A percentile compares a stretch with the other conserved stretches of the same genome.
Evolutionary conservation across 1,140 invertebrate species (phyloP).

Genomic region (Aphelenchoides fujianensis): DNA sequence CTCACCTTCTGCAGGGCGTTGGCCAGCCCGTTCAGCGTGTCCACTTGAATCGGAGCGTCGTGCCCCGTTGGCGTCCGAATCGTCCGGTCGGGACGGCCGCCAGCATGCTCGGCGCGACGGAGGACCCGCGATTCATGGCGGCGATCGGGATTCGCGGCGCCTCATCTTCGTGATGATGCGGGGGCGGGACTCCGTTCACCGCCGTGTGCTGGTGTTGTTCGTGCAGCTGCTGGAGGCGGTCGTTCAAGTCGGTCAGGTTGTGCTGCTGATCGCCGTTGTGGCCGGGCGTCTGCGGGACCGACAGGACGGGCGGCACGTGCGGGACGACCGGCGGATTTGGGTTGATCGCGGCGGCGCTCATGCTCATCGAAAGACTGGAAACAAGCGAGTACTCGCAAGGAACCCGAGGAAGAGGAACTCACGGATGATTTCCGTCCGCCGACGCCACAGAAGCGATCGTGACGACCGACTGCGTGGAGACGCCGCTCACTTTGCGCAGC

Average conservation of each 20-base stretch:
- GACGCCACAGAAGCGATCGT: neutral
- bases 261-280: slow-evolving; percentile 26
- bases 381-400: neutral
- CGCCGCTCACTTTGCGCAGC: slow-evolving; percentile 42
- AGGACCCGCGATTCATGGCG: slow-evolving; percentile 22
- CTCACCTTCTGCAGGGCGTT: slow-evolving; percentile 50
- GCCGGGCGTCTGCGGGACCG: slow-evolving; percentile 31
- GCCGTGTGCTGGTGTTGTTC: slow-evolving; percentile 18
- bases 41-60: slow-evolving; percentile 38
- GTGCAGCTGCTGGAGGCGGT: slow-evolving; percentile 32
- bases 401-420: neutral
- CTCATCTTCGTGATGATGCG: slow-evolving; percentile 33
- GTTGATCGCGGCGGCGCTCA: neutral
- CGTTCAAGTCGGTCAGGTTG: slow-evolving; percentile 33
- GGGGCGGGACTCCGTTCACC: neutral
- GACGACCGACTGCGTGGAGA: slow-evolving; percentile 28
- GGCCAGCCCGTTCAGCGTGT: slow-evolving; percentile 51
- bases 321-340: neutral
- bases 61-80: neutral
- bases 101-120: slow-evolving; percentile 23
- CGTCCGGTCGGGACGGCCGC: neutral
- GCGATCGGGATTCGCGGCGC: neutral
- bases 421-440: slow-evolving; percentile 17
- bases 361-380: slow-evolving; percentile 8
- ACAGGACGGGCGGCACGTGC: neutral